Conservation (phyloP, 2,888 invertebrate genomes). For the Lysandra coridon region DNA sequence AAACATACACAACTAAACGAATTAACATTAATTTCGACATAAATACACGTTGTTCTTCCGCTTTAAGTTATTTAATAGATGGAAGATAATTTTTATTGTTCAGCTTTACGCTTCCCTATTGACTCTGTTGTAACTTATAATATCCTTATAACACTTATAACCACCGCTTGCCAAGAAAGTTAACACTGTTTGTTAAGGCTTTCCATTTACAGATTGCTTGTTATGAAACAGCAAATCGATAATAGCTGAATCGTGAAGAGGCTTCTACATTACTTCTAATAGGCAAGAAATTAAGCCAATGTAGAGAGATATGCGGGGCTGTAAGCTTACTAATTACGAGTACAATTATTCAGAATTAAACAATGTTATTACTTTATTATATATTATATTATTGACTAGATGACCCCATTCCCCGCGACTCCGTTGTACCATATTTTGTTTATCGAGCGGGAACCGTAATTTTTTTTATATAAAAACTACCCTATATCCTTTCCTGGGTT, state of each 20-base stretch:
- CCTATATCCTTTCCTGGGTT: too few relatives aligned
- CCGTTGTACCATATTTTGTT: too few relatives aligned
- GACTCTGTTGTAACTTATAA: neutral
- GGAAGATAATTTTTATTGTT: slow-evolving; percentile 19
- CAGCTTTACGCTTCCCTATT: neutral
- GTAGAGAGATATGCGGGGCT: neutral
- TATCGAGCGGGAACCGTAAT: too few relatives aligned
- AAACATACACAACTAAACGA: slow-evolving; percentile 36
- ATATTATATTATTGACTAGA: too few relatives aligned
- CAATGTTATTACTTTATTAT: too few relatives aligned
- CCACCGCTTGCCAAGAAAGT: neutral
- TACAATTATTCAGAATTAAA: neutral
- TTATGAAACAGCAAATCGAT: too few relatives aligned
- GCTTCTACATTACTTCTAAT: neutral
- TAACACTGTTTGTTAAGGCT: too few relatives aligned
- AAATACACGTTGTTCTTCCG: slow-evolving; percentile 24
- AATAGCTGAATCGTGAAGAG: neutral
- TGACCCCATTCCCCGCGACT: too few relatives aligned
- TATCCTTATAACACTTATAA: too few relatives aligned
- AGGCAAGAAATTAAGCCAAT: slow-evolving; percentile 1
- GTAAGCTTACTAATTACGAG: neutral
- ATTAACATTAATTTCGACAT: slow-evolving; percentile 33
- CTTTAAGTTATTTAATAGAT: slow-evolving; percentile 27
- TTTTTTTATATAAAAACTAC: too few relatives aligned
- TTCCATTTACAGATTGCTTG: too few relatives aligned